These are phyloP conservation scores for Plectus sambesii DNA, from an alignment of 1,140 invertebrate species.

Conservation along the genomic window DNA sequence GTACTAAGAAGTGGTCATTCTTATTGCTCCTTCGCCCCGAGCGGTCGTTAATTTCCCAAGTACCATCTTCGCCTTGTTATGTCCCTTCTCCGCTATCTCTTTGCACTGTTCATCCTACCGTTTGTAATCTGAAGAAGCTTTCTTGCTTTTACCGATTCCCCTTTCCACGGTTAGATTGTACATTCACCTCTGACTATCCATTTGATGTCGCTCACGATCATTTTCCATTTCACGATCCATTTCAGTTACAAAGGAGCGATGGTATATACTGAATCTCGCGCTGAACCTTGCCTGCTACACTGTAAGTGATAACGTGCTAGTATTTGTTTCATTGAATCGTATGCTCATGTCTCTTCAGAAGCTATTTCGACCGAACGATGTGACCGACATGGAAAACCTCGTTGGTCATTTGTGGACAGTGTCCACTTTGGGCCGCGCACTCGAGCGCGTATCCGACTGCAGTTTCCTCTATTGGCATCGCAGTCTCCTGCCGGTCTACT, in stretches of 20 bases:
- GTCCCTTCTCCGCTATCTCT: too few species aligned
- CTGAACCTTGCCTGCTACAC: slow-evolving; percentile 35
- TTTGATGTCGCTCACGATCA: slow-evolving; percentile 56
- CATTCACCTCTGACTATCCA: slow-evolving; percentile 56
- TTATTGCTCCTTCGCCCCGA: too few species aligned
- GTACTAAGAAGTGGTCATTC: too few species aligned
- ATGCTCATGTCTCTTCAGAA: slow-evolving; percentile 44
- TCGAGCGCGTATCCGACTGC: slow-evolving; percentile 59
- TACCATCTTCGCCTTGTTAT: too few species aligned
- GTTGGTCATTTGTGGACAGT: slow-evolving; percentile 53
- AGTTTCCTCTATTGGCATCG: slow-evolving; percentile 71
- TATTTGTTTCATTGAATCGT: slow-evolving; percentile 33
- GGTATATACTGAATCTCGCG: slow-evolving; percentile 46
- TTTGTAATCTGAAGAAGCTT: too few species aligned
- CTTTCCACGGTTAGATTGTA: slow-evolving; percentile 48
- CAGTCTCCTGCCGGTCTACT: slow-evolving; percentile 63
- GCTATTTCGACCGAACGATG: slow-evolving; percentile 43
- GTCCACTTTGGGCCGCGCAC: slow-evolving; percentile 33
- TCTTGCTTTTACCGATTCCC: too few species aligned
- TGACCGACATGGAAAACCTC: slow-evolving; percentile 54
- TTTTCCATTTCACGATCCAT: slow-evolving; percentile 57
- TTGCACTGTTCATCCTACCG: too few species aligned
- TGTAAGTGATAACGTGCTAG: slow-evolving; percentile 15
- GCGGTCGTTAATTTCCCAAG: too few species aligned
- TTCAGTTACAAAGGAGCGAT: slow-evolving; percentile 53